Base-by-base conservation (phyloP, 2,113 vertebrate species). In the Camelus dromedarius region DNA sequence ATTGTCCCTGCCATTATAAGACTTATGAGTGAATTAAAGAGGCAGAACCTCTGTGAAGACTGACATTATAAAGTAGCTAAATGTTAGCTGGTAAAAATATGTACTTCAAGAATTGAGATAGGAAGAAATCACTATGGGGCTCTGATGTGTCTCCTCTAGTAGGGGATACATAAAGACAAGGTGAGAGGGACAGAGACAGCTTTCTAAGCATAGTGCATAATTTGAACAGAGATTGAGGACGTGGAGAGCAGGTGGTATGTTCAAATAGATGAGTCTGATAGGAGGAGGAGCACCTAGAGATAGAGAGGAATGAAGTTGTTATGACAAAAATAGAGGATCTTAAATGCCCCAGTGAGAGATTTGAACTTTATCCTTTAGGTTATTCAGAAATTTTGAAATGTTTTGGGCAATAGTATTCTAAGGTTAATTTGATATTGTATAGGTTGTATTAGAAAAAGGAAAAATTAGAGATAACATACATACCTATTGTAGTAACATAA, bases 361-460 rank as follows among this genome's bases (percentile, higher is more conserved):
- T 95, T 87, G 8, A 87, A 84, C 30, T 73, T 94, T 85, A 62
- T 92, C 81, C 48, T 89, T 94, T 46, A 72, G 16, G 7, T 90
- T 88, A 80, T 89, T 84, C 38, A 50, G 20, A 77, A 58, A 73
- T 72, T 80, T 79, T 89, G 14, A 22, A 58, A 88, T 58, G 38
- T 94, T 89, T 79, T 81, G 8, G 30, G 42, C 32, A 87, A 26
- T 83, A 30, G 18, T 89, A 76, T 79, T 93, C 60, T 91, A 62
- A 38, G 8, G 13, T 73, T 94, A 96, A 72, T 89, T 42, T 92
- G 54, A 88, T 92, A 81, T 58, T 94, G 7, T 72, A 35, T 88
- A 84, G 26, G 4, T 62, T 93, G 5, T 26, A 64, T 50, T 62
- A 32, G 56, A 76, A 38, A 48, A 93, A 72, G 24, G 83, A 42